These are phyloP conservation scores for Actenoides hombroni DNA, from an alignment of 2,113 vertebrate species.

Conservation along the genomic window DNA sequence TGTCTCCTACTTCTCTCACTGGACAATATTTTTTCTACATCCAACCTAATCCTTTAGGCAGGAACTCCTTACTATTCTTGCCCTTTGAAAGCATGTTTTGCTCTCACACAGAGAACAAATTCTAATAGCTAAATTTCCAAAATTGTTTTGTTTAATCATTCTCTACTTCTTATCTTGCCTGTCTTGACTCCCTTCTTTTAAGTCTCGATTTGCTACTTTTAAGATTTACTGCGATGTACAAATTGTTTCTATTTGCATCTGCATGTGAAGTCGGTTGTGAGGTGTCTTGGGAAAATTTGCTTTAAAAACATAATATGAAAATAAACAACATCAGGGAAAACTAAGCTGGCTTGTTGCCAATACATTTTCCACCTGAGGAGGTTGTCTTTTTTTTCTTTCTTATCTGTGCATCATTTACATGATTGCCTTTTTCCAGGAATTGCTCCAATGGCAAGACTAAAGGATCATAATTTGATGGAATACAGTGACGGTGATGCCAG, in stretches of 20 bases:
- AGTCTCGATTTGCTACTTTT: constrained; percentile 2
- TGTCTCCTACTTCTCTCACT: background rate
- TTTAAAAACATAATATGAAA: constrained; percentile 46
- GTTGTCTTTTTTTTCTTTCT: background rate
- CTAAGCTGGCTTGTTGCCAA: constrained; percentile 1
- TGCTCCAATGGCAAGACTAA: background rate
- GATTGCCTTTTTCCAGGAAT: constrained; percentile 37
- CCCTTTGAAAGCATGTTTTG: background rate
- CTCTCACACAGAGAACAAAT: background rate
- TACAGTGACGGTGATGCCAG: background rate
- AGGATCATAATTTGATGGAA: constrained; percentile 51
- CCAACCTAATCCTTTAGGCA: accelerated
- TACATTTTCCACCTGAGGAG: constrained; percentile 37
- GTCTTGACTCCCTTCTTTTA: background rate
- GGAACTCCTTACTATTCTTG: background rate
- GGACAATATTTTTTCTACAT: background rate
- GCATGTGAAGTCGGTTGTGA: background rate
- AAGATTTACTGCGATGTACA: background rate
- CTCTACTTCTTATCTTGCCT: background rate
- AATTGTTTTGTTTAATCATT: constrained; percentile 3
- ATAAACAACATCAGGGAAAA: constrained; percentile 31
- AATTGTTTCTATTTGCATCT: constrained; percentile 33
- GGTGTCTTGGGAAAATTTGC: constrained; percentile 17
- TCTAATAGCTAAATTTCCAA: background rate
- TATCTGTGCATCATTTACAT: constrained; percentile 10